Evolutionary conservation across 2,797 vertebrate genomes (phyloP), one percentile per base, ranked within the genome.

Genomic region (Zenarchopterus dispar): DNA sequence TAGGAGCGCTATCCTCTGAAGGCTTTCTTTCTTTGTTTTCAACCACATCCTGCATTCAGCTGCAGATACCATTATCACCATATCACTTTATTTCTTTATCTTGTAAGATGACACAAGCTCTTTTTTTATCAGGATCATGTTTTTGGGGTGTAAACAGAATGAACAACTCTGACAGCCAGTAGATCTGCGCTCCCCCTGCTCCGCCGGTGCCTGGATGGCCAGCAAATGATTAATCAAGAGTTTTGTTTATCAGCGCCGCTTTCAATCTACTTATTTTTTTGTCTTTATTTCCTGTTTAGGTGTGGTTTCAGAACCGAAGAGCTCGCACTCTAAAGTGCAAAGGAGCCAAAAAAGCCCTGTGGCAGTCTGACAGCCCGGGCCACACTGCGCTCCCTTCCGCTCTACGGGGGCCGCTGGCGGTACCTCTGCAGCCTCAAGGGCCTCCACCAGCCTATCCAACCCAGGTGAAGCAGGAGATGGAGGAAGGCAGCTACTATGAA

Each of bases 241-340:
- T 62, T 18, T 59, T 44, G 45, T 59, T 59, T 68, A 59, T 73
- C 68, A 59, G 41, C 48, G 4, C 36, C 13, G 24, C 39, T 56
- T 41, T 50, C 2, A 58, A 58, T 56, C 60, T 63, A 49, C 70
- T 22, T 18, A 2, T 31, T 36, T 36, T 36, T 9, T 36, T 55
- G 28, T 60, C 28, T 62, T 31, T 31, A 45, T 26, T 71, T 76
- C 52, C 47, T 45, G 11, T 11, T 56, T 77, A 94, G 93, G 93
- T 94, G 41, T 94, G 93, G 93, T 94, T 94, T 56, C 93, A 94
- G 68, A 94, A 94, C 82, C 84, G 91, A 43, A 88, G 93, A 77
- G 93, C 93, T 78, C 91, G 93, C 33, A 93, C 91, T 1, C 70
- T 93, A 57, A 94, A 94, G 83, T 88, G 84, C 73, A 92, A 90